Base-by-base conservation (phyloP, 1,140 invertebrate species). In the Scaptomyza pallida region DNA sequence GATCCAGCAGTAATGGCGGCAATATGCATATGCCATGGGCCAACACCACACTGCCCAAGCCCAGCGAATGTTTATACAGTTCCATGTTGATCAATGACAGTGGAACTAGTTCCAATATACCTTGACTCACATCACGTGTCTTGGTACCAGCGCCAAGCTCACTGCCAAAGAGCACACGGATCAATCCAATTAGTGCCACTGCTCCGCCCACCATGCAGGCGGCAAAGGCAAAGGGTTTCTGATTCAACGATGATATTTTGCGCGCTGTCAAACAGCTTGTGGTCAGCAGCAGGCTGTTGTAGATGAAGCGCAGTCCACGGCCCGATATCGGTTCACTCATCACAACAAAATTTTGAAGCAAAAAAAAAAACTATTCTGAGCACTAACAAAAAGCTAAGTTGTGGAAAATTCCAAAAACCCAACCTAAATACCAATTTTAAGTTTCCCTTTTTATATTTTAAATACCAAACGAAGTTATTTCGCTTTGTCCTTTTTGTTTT, bases 81-180 rank as follows among this genome's bases (percentile, higher is more conserved):
- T 90, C 71, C 47, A 90, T 90, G 19, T 90, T 90, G 41, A 75
- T 47, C 62, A 90, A 19, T 0, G 89, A 71, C 60, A 90, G 13
- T 0, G 89, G 83, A 4, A 71, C 52, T 15, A 90, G 67, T 55
- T 90, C 83, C 64, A 90, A 30, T 12, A 76, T 10, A 0, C 68
- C 48, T 3, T 69, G 45, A 26, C 48, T 54, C 0, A 83, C 41
- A 19, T 83, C 59, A 5, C 77, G 65, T 35, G 83, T 5, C 44
- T 47, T 57, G 0, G 44, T 60, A n/a, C 43, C 73, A 61, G 68
- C 48, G 1, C 59, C 0, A 12, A 40, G 69, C 1, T 26, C 78
- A 41, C 35, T 55, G 35, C 50, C 71, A 12, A 72, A 75, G 10
- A 83, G 19, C 8, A 26, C 78, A 6, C 78, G 60, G 2, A 80